These are phyloP conservation scores for Notocelia uddmanniana DNA, from an alignment of 2,888 invertebrate genomes.

Conservation along the genomic window DNA sequence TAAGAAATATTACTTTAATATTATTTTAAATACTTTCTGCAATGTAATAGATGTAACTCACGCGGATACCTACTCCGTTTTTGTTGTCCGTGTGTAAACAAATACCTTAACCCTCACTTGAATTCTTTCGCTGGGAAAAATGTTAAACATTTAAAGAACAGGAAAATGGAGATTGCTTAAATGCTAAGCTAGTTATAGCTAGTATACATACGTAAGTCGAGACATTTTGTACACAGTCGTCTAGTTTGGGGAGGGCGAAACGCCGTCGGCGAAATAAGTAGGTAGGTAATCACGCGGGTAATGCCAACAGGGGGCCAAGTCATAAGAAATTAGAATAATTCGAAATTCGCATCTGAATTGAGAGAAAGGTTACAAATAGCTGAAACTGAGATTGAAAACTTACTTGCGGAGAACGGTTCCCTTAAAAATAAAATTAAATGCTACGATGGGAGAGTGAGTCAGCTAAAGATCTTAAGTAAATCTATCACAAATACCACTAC, in stretches of 20 bases:
- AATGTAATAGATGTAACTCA: not conserved
- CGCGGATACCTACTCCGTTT: not conserved
- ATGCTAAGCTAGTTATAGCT: conserved; percentile 43
- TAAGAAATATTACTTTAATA: not conserved
- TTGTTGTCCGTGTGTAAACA: not conserved
- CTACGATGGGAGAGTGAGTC: too few species aligned
- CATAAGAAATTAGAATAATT: not conserved
- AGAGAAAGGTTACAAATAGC: too few species aligned
- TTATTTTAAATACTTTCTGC: not conserved
- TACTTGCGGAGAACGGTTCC: too few species aligned
- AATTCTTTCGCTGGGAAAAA: not conserved
- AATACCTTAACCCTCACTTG: not conserved
- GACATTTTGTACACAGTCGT: conserved; percentile 36
- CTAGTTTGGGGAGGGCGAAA: conserved; percentile 40
- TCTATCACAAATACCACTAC: too few species aligned
- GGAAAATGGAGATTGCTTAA: conserved; percentile 32
- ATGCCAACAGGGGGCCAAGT: conserved; percentile 21
- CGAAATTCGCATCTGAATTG: too few species aligned
- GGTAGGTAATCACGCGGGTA: conserved; percentile 26
- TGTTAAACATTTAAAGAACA: conserved; percentile 26
- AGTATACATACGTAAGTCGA: conserved; percentile 9
- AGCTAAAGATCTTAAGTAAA: too few species aligned
- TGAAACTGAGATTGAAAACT: too few species aligned
- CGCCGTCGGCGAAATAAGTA: conserved; percentile 44
- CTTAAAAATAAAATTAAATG: too few species aligned